Percentiles rank a stretch among this genome's conserved stretches.
These are phyloP conservation scores for Paragorgia papillata DNA, from an alignment of 92 coral and sea anemone genomes.

Conservation along the genomic window DNA sequence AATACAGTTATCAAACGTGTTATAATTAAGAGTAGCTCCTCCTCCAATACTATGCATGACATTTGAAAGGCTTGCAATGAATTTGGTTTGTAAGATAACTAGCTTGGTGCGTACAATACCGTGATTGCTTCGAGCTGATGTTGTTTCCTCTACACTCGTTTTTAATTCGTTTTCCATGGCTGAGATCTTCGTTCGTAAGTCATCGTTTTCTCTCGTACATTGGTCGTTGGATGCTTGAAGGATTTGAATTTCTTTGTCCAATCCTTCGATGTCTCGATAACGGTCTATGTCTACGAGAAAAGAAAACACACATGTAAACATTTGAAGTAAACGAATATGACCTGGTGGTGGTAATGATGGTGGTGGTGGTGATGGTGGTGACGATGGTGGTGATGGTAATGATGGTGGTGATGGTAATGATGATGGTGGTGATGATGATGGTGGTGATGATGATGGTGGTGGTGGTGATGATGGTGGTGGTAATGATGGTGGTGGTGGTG, in stretches of 20 bases:
- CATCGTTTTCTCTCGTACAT: conserved; percentile 73
- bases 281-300: conserved; percentile 18
- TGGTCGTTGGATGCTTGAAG: conserved; percentile 85
- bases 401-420: background rate
- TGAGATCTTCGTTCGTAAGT: conserved; percentile 70
- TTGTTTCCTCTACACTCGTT: conserved; percentile 71
- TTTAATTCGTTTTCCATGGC: conserved; percentile 76
- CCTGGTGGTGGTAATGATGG: background rate
- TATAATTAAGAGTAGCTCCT: conserved; percentile 82
- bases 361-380: background rate
- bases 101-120: conserved; percentile 89
- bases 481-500: too few relatives aligned
- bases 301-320: background rate
- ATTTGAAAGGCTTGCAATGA: conserved; percentile 88
- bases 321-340: background rate
- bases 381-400: background rate
- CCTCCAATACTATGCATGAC: conserved; percentile 67
- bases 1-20: conserved; percentile 80
- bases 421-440: background rate
- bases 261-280: conserved; percentile 58
- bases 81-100: conserved; percentile 86
- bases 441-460: background rate
- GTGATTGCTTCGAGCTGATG: conserved; percentile 71
- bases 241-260: conserved; percentile 81
- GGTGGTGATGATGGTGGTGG: too few relatives aligned